phyloP scores from a whole-genome alignment of 2,888 invertebrate genomes.

The Chymomyza caudatula region DNA sequence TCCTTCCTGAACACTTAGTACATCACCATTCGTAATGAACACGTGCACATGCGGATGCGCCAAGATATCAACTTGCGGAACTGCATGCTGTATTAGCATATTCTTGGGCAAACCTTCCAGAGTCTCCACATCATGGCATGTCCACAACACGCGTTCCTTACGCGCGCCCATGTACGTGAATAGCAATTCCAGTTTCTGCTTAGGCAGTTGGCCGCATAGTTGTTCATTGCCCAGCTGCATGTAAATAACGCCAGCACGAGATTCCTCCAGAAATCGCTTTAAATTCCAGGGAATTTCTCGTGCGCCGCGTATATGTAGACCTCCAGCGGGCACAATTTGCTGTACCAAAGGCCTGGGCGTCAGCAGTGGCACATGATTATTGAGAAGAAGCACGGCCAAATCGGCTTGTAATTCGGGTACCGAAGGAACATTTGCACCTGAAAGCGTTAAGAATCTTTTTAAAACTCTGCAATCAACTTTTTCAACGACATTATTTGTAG shows the following conservation, averaged over 20 bases:
- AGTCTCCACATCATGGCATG: conserved; percentile 77
- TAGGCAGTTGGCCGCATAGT: conserved; percentile 76
- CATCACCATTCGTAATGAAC: conserved; percentile 78
- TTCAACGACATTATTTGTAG: no score
- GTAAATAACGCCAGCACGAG: conserved; percentile 78
- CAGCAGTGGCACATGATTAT: conserved; percentile 79
- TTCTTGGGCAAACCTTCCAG: conserved; percentile 76
- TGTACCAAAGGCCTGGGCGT: conserved; percentile 77
- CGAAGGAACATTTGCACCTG: conserved; percentile 23
- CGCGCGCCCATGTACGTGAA: conserved; percentile 74
- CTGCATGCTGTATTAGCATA: conserved; percentile 78
- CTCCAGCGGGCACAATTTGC: conserved; percentile 80
- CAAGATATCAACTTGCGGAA: conserved; percentile 79
- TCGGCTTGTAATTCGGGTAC: conserved; percentile 78
- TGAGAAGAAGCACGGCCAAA: conserved; percentile 78
- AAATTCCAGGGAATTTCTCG: conserved; percentile 77
- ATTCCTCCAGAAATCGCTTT: conserved; percentile 77
- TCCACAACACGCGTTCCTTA: conserved; percentile 78
- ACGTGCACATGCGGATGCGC: conserved; percentile 78
- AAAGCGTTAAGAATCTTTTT: conserved; percentile 6
- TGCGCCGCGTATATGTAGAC: conserved; percentile 79
- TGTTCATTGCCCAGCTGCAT: conserved; percentile 79
- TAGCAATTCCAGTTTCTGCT: conserved; percentile 70
- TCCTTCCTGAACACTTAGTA: conserved; percentile 77
- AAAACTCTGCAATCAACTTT: no score